Conservation (phyloP, 2,888 invertebrate species). For the Dastarcus helophoroides region DNA sequence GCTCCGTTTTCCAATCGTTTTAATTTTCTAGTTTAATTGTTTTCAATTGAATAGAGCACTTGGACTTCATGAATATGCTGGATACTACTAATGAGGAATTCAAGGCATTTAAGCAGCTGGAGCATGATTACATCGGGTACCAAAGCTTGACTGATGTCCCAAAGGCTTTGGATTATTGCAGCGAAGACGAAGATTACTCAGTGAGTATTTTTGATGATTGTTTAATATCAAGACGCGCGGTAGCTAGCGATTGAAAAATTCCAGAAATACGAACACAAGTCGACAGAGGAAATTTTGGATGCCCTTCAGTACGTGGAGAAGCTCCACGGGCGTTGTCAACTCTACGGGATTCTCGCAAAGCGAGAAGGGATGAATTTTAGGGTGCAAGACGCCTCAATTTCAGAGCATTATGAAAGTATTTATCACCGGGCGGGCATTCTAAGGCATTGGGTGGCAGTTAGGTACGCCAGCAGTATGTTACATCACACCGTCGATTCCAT, state of each 20-base stretch:
- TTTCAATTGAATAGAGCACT: conserved; percentile 81
- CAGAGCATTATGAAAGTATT: conserved; percentile 56
- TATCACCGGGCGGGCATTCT: conserved; percentile 78
- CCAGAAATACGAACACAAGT: conserved; percentile 49
- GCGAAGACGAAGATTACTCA: conserved; percentile 41
- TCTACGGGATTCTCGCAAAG: conserved; percentile 71
- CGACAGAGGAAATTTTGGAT: conserved; percentile 64
- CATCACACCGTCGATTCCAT: conserved; percentile 95
- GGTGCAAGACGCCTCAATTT: conserved; percentile 49
- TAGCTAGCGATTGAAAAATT: too few relatives aligned
- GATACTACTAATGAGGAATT: conserved; percentile 61
- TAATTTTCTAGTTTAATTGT: conserved; percentile 6
- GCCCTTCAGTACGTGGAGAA: conserved; percentile 58
- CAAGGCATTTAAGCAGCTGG: conserved; percentile 75
- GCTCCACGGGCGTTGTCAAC: conserved; percentile 68
- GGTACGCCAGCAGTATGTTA: conserved; percentile 88
- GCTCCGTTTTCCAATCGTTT: conserved; percentile 5
- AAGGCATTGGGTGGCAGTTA: conserved; percentile 84
- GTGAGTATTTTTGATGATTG: conserved; percentile 29
- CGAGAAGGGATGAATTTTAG: conserved; percentile 72
- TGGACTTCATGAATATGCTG: conserved; percentile 89
- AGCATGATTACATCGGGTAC: conserved; percentile 88
- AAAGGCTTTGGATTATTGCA: conserved; percentile 61
- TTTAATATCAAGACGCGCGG: too few relatives aligned
- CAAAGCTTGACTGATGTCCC: conserved; percentile 94